Evolutionary conservation across 2,797 vertebrate species (phyloP).

Genomic region (Poecilia picta): DNA sequence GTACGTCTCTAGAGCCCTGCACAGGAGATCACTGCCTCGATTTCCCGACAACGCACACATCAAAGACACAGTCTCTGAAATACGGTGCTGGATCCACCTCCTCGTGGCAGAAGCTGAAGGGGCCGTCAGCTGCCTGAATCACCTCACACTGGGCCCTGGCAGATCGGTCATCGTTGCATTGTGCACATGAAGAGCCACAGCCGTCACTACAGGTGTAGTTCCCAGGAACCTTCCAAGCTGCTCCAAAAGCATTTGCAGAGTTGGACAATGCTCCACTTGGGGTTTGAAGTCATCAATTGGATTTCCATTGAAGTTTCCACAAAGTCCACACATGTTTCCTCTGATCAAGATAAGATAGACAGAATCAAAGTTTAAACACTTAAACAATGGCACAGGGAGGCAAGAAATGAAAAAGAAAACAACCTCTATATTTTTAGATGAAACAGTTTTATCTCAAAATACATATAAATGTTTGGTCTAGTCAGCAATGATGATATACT

Average conservation of each 20-base stretch:
- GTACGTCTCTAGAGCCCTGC: slow-evolving; percentile 75
- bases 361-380: background rate
- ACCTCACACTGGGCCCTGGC: slow-evolving; percentile 69
- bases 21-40: slow-evolving; percentile 53
- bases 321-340: slow-evolving; percentile 78
- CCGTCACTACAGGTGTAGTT: slow-evolving; percentile 67
- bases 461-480: too few species aligned
- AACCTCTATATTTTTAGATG: too few species aligned
- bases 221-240: slow-evolving; percentile 73
- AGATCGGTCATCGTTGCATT: slow-evolving; percentile 14
- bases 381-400: too few species aligned
- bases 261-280: slow-evolving; percentile 27
- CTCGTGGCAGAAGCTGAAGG: slow-evolving; percentile 77
- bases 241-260: slow-evolving; percentile 63
- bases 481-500: too few species aligned
- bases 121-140: slow-evolving; percentile 68
- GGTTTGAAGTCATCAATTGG: slow-evolving; percentile 76
- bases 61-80: slow-evolving; percentile 82
- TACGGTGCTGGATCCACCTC: slow-evolving; percentile 69
- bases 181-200: slow-evolving; percentile 55
- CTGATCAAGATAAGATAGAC: slow-evolving; percentile 8
- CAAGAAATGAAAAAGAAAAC: too few species aligned
- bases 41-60: slow-evolving; percentile 70
- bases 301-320: slow-evolving; percentile 84
- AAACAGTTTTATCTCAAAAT: too few species aligned